Base-by-base conservation (phyloP, 2,113 vertebrate species). In the Neofelis nebulosa region DNA sequence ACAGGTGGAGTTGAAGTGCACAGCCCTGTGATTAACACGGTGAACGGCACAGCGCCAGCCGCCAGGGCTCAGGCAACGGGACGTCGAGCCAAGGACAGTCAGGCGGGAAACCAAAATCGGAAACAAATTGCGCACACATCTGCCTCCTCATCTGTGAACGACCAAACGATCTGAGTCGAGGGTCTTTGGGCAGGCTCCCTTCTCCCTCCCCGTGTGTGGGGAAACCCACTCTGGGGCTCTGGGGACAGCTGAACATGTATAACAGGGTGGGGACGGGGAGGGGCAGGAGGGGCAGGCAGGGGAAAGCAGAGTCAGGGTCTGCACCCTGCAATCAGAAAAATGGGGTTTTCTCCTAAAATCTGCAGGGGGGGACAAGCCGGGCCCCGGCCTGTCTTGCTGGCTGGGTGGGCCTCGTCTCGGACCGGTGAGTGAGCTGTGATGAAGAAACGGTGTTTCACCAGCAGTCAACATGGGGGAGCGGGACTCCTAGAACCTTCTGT, bases 151-250 rank as follows among this genome's bases (percentile, higher is more conserved):
- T 18, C 41, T 36, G 63, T 3, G 11, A 74, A 15, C 15, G 36
- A n/a, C 16, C 3, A 1, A 45, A 38, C 19, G 9, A 18, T 41
- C 4, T 0, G 8, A 2, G 68, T 5, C 3, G 12, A 2, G 57
- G 38, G 16, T 15, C n/a, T 38, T 4, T 3, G 50, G 15, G 11
- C 2, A 8, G 21, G 57, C 29, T 18, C 33, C 7, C 33, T 1
- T 2, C 27, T 31, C 2, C 57, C 50, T 25, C 29, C 19, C 31
- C 2, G 25, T 3, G n/a, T 52, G 3, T 27, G 69, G 76, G 73
- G 14, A 2, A 66, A 52, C 7, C 57, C 1, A 21, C 41, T 66
- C 5, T 3, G 18, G n/a, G 3, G 7, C 11, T 15, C 11, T 0
- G 8, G 31, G 55, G 36, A 21, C 11, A 36, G 31, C 31, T 29